Conservation (phyloP, 2,113 vertebrate genomes). For the Dromiciops gliroides region DNA sequence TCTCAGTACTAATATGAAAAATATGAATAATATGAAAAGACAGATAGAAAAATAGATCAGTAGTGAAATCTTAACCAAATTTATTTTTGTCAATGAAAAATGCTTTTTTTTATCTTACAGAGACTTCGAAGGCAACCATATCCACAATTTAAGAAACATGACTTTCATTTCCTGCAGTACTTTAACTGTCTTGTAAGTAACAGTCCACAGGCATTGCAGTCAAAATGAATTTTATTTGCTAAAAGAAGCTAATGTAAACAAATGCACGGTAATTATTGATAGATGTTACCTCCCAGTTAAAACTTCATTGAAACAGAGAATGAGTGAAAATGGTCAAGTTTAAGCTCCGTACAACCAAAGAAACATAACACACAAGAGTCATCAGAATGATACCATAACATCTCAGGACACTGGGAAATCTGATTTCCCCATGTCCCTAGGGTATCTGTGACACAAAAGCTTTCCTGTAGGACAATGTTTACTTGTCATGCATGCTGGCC, state of each 20-base stretch:
- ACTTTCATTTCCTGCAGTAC: conserved; percentile 93
- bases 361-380: background rate
- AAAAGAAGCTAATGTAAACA: conserved; percentile 18
- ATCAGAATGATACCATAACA: background rate
- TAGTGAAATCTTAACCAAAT: conserved; percentile 33
- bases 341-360: background rate
- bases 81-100: conserved; percentile 60
- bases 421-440: background rate
- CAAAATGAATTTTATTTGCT: conserved; percentile 4
- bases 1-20: background rate
- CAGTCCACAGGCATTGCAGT: conserved; percentile 18
- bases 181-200: conserved; percentile 96
- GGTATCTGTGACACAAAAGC: background rate
- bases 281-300: conserved; percentile 9
- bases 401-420: background rate
- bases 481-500: background rate
- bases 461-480: background rate
- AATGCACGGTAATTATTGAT: conserved; percentile 2
- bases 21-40: background rate
- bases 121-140: conserved; percentile 94
- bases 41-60: background rate
- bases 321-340: conserved; percentile 2
- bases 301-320: conserved; percentile 23
- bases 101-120: conserved; percentile 83
- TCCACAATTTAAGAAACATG: conserved; percentile 90